Base-by-base conservation (phyloP, 1,140 invertebrate genomes). In the Chelonus insularis region DNA sequence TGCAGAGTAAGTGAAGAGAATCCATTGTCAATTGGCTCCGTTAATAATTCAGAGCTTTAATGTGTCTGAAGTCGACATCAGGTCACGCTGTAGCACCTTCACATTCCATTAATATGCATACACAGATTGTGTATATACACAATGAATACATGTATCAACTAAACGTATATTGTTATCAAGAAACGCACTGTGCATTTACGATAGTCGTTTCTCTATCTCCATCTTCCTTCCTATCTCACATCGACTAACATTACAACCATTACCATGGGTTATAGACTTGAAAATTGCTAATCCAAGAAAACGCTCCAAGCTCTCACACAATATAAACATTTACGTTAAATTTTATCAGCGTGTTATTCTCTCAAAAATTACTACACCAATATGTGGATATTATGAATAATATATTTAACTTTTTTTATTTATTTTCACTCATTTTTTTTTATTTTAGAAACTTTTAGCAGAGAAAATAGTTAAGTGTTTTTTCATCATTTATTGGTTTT, bases 1-100 rank as follows among this genome's bases (percentile, higher is more conserved):
- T 29, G 7, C 25, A 29, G 7, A 50, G n/a, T 11, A 6, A 36
- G 7, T 18, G 29, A n/a, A 25, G 21, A 25, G 23, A 48, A 25
- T 25, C 6, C 18, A 2, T 16, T 29, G 20, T 21, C 58, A 41
- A 54, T 60, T 60, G 48, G 20, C 5, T 11, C 37, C 36, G 37
- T 60, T 60, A 60, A 60, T 60, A 60, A 60, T 60, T 60, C 21
- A 37, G 32, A 12, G 32, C 34, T 54, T 54, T 54, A 21, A 29
- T 8, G 11, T n/a, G 34, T 29, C 20, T n/a, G 16, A 54, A 54
- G 18, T 11, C 20, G 3, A n/a, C 45, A 45, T 14, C 14, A 29
- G 45, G 45, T 52, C 34, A 37, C 32, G 58, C 32, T 23, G 51
- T 37, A 23, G 16, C 21, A 43, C 21, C 45, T 21, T 39, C 36